Conservation (phyloP, 1,140 invertebrate species). For the Diploscapter pachys region DNA sequence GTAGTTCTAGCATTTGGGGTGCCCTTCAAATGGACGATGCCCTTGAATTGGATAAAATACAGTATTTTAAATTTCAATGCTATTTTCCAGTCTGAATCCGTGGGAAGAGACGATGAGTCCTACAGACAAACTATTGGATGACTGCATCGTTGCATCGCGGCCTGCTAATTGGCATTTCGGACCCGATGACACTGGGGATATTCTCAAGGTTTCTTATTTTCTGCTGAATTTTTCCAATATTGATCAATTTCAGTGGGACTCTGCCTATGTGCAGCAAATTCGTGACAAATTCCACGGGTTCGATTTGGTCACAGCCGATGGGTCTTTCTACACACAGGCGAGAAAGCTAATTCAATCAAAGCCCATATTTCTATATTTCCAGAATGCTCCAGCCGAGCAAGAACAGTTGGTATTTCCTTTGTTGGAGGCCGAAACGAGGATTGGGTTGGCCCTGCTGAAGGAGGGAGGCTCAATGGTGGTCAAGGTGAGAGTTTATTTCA, state of each 20-base stretch:
- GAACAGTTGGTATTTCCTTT: conserved; percentile 18
- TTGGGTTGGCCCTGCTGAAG: conserved; percentile 24
- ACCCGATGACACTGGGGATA: conserved; percentile 27
- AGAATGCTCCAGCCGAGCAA: conserved; percentile 33
- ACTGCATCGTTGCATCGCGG: conserved; percentile 19
- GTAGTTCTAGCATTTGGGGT: too few relatives aligned
- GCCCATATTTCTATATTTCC: conserved; percentile 15
- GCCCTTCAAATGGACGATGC: too few relatives aligned
- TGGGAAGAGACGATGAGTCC: conserved; percentile 27
- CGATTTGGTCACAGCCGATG: conserved; percentile 48
- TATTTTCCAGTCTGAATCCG: conserved; percentile 37
- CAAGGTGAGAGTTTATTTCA: conserved; percentile 37
- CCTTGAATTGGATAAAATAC: too few relatives aligned
- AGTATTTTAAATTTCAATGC: too few relatives aligned
- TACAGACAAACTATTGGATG: conserved; percentile 34
- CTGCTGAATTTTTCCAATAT: conserved; percentile 16
- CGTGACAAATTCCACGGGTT: conserved; percentile 14
- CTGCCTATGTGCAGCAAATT: conserved; percentile 17
- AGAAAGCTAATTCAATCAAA: conserved; percentile 15
- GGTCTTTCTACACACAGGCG: conserved; percentile 46
- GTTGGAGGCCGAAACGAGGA: conserved; percentile 6
- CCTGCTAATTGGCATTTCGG: conserved; percentile 36
- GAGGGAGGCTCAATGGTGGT: conserved; percentile 40
- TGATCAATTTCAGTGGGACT: conserved; percentile 5
- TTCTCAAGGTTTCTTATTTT: conserved; percentile 10